Percentiles rank a stretch among this genome's conserved stretches.
Conservation (phyloP, 2,797 vertebrate species). For the Poecilia velifera region DNA sequence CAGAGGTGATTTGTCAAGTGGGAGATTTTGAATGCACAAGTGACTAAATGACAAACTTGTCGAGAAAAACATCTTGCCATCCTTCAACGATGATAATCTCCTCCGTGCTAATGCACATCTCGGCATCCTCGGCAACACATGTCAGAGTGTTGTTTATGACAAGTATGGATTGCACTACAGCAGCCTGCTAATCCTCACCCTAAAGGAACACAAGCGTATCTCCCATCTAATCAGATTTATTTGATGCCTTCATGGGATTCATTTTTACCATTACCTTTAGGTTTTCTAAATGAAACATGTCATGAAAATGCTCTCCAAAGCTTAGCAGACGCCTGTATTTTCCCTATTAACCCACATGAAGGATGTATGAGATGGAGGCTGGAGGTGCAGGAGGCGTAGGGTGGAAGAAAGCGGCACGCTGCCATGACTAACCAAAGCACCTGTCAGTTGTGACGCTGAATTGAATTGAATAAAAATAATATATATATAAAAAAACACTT, state of each 20-base stretch:
- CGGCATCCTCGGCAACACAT: conserved; percentile 91
- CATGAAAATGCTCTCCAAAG: conserved; percentile 66
- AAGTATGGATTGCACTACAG: conserved; percentile 87
- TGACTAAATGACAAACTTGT: conserved; percentile 61
- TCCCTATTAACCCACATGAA: conserved; percentile 50
- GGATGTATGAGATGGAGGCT: conserved; percentile 9
- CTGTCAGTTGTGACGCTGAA: background rate
- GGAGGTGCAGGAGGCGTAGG: conserved; percentile 2
- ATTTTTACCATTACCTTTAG: conserved; percentile 76
- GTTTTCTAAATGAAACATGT: conserved; percentile 63
- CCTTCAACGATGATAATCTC: conserved; percentile 90
- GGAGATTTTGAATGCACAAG: conserved; percentile 60
- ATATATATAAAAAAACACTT: background rate
- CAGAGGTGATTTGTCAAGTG: conserved; percentile 65
- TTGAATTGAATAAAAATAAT: too few species aligned
- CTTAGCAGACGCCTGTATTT: conserved; percentile 53
- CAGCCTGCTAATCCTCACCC: conserved; percentile 82
- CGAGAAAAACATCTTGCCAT: conserved; percentile 79
- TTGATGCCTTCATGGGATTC: conserved; percentile 70
- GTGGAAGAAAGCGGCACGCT: background rate
- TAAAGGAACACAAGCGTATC: conserved; percentile 72
- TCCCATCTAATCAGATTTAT: conserved; percentile 80
- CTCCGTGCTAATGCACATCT: conserved; percentile 94
- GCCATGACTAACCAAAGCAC: background rate
- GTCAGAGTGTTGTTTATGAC: conserved; percentile 94